Evolutionary conservation across 2,113 vertebrate genomes (phyloP).

Genomic region (Eurystomus gularis): DNA sequence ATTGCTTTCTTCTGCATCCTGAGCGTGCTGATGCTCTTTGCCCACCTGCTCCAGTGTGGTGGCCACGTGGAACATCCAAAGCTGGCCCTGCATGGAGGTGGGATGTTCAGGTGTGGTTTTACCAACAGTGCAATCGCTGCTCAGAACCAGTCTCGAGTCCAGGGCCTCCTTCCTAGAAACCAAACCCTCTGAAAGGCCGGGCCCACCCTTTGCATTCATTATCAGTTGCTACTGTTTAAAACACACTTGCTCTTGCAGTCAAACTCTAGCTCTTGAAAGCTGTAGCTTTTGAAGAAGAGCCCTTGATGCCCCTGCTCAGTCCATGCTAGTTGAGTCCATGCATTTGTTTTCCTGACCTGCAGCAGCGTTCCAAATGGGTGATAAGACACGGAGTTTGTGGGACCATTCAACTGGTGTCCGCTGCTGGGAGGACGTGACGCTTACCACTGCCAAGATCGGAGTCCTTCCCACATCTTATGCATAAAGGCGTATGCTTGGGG

Average conservation of each 20-base stretch:
- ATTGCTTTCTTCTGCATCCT: not conserved
- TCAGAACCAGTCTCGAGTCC: not conserved
- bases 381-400: not conserved
- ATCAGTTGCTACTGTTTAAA: not conserved
- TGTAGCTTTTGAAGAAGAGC: not conserved
- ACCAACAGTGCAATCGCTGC: not conserved
- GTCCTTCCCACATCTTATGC: conserved; percentile 28
- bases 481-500: conserved; percentile 37
- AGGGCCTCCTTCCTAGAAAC: not conserved
- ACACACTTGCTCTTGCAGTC: not conserved
- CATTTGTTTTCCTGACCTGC: not conserved
- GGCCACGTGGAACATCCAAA: not conserved
- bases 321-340: not conserved
- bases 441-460: not conserved
- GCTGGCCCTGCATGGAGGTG: accelerated
- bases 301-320: not conserved
- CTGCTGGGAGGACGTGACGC: not conserved
- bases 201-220: not conserved
- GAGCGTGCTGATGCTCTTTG: not conserved
- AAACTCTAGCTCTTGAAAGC: not conserved
- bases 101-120: not conserved
- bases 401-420: not conserved
- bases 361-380: not conserved
- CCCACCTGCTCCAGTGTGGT: not conserved
- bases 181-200: not conserved